Evolutionary conservation across 2,888 invertebrate species (phyloP).

Genomic region (Hylaea fasciaria): DNA sequence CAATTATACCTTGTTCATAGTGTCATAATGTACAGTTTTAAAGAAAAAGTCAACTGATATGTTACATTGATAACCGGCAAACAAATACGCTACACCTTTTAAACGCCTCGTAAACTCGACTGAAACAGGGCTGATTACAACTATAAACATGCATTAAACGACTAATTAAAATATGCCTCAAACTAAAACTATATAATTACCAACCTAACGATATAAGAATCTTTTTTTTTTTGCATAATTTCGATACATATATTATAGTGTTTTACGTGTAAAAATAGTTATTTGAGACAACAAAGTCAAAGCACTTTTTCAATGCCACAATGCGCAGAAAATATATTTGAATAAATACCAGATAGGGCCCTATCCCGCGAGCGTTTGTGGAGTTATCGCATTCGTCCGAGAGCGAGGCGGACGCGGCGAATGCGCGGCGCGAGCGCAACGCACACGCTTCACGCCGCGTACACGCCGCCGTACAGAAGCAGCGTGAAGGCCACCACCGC

Average conservation of each 20-base stretch:
- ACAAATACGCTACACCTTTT: slow-evolving; percentile 56
- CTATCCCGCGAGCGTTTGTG: slow-evolving; percentile 9
- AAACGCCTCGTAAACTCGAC: slow-evolving; percentile 58
- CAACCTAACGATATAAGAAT: slow-evolving; percentile 78
- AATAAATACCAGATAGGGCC: slow-evolving; percentile 19
- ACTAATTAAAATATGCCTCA: slow-evolving; percentile 80
- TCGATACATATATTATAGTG: slow-evolving; percentile 65
- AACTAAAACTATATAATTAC: slow-evolving; percentile 77
- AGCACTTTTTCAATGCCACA: slow-evolving; percentile 61
- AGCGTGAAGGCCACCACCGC: slow-evolving; percentile 1
- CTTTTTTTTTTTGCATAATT: slow-evolving; percentile 62
- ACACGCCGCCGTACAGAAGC: neutral
- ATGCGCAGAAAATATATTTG: slow-evolving; percentile 19
- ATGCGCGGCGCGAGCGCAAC: neutral
- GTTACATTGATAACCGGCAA: slow-evolving; percentile 55
- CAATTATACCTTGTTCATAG: slow-evolving; percentile 4
- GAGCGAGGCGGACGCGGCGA: neutral
- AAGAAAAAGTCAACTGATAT: slow-evolving; percentile 22
- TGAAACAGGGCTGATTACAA: slow-evolving; percentile 69
- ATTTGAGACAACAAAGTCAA: slow-evolving; percentile 71
- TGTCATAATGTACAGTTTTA: slow-evolving; percentile 20
- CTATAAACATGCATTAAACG: slow-evolving; percentile 81
- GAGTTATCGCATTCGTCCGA: slow-evolving; percentile 1
- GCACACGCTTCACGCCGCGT: slow-evolving; percentile 2
- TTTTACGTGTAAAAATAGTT: slow-evolving; percentile 81